Evolutionary conservation across 2,888 invertebrate species (phyloP).

Genomic region (Priocnemis perturbator): DNA sequence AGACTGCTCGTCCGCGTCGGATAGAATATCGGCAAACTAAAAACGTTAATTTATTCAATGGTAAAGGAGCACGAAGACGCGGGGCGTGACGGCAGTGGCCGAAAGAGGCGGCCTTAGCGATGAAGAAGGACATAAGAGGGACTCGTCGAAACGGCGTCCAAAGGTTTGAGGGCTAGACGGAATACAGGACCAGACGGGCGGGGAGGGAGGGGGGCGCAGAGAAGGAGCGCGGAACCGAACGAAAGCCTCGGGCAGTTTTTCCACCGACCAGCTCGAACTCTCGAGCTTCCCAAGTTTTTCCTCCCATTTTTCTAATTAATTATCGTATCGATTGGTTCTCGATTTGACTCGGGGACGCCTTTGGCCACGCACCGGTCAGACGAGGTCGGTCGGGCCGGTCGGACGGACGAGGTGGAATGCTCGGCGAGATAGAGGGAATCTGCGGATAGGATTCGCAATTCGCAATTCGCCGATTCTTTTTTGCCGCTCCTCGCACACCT

Average conservation of each 20-base stretch:
- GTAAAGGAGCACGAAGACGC: conserved; percentile 59
- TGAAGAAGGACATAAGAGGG: conserved; percentile 30
- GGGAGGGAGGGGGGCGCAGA: conserved; percentile 28
- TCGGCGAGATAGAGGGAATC: neutral
- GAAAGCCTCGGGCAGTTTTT: conserved; percentile 64
- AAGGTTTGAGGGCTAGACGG: conserved; percentile 20
- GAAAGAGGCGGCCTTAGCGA: conserved; percentile 47
- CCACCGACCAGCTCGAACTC: conserved; percentile 51
- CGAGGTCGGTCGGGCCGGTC: conserved; percentile 56
- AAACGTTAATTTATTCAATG: conserved; percentile 72
- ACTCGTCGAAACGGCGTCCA: conserved; percentile 31
- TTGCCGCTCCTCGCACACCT: no score
- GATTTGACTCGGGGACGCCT: conserved; percentile 59
- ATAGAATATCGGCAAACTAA: conserved; percentile 68
- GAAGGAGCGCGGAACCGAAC: conserved; percentile 45
- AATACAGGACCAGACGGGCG: conserved; percentile 25
- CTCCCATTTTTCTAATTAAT: conserved; percentile 70
- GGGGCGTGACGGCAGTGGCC: conserved; percentile 30
- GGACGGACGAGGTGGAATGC: conserved; percentile 32
- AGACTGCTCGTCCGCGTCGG: conserved; percentile 25
- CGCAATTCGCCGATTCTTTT: no score
- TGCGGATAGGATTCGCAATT: neutral
- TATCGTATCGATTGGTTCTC: conserved; percentile 69
- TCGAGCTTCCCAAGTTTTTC: conserved; percentile 65
- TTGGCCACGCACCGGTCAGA: conserved; percentile 49